Percentiles rank a stretch among this genome's conserved stretches.
These are phyloP conservation scores for Toxostoma redivivum DNA, from an alignment of 2,113 vertebrate genomes.

Conservation along the genomic window DNA sequence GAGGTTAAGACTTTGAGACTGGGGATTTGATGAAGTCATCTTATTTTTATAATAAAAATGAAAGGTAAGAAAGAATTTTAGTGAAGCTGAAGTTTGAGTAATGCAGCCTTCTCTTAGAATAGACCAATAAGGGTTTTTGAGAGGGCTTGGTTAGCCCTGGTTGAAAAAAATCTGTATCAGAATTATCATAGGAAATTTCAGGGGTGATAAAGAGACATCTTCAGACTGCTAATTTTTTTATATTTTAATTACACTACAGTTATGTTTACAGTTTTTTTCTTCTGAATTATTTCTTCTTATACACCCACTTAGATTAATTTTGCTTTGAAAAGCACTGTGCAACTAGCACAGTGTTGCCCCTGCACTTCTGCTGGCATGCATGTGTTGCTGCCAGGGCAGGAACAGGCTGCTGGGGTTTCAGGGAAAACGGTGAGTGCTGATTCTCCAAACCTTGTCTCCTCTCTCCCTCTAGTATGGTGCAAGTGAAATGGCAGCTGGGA, in stretches of 20 bases:
- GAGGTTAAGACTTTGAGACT: not conserved
- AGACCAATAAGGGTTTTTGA: conserved; percentile 50
- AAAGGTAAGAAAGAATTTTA: conserved; percentile 61
- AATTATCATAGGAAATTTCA: conserved; percentile 12
- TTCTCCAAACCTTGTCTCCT: not conserved
- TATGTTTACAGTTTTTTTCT: conserved; percentile 54
- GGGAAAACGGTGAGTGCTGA: not conserved
- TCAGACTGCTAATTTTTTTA: not conserved
- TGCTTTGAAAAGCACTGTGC: not conserved
- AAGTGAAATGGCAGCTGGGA: not conserved
- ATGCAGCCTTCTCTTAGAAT: conserved; percentile 62
- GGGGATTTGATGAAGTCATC: not conserved
- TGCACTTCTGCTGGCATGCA: not conserved
- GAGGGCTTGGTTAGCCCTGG: not conserved
- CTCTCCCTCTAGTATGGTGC: not conserved
- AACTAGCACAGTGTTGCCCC: not conserved
- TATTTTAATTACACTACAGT: conserved; percentile 67
- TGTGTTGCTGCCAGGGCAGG: not conserved
- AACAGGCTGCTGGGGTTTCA: not conserved
- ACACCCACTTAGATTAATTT: not conserved
- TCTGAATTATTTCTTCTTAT: not conserved
- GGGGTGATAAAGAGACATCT: not conserved
- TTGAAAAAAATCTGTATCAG: not conserved
- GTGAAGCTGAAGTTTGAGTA: conserved; percentile 51
- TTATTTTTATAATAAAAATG: conserved; percentile 58